phyloP scores from a whole-genome alignment of 2,888 invertebrate genomes.

The Melitaea athalia region DNA sequence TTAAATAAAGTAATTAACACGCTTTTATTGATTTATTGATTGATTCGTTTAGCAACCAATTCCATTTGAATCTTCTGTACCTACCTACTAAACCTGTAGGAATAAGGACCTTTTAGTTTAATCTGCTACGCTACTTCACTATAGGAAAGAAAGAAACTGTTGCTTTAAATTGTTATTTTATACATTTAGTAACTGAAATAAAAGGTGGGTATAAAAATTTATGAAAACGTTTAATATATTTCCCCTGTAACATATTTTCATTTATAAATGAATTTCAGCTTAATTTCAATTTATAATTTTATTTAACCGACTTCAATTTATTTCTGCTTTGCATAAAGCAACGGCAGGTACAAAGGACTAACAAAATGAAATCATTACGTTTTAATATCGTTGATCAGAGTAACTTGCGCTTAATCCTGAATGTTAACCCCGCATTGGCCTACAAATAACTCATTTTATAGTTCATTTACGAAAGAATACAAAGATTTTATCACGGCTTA shows the following conservation, averaged over 20 bases:
- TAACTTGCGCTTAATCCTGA: slow-evolving; percentile 24
- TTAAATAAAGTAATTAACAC: no score
- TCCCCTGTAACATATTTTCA: slow-evolving; percentile 9
- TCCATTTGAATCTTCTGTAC: no score
- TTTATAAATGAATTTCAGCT: slow-evolving; percentile 20
- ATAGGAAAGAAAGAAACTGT: no score
- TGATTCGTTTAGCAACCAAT: no score
- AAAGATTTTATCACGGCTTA: slow-evolving; percentile 1
- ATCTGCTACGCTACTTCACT: no score
- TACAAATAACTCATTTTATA: slow-evolving; percentile 13
- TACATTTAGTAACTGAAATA: not conserved
- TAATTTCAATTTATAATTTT: slow-evolving; percentile 30
- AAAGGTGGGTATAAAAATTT: not conserved
- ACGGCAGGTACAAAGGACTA: slow-evolving; percentile 29
- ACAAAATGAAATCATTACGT: slow-evolving; percentile 29
- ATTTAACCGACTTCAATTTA: slow-evolving; percentile 27
- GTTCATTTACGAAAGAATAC: slow-evolving; percentile 6
- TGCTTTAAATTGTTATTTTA: no score
- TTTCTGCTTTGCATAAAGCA: slow-evolving; percentile 33
- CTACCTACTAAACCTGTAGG: no score
- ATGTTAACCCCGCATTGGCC: slow-evolving; percentile 20
- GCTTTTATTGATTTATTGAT: no score
- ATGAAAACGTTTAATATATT: not conserved
- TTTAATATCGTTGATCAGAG: slow-evolving; percentile 25
- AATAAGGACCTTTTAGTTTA: no score